phyloP scores from a whole-genome alignment of 2,888 invertebrate species.

The Phragmatobia fuliginosa region DNA sequence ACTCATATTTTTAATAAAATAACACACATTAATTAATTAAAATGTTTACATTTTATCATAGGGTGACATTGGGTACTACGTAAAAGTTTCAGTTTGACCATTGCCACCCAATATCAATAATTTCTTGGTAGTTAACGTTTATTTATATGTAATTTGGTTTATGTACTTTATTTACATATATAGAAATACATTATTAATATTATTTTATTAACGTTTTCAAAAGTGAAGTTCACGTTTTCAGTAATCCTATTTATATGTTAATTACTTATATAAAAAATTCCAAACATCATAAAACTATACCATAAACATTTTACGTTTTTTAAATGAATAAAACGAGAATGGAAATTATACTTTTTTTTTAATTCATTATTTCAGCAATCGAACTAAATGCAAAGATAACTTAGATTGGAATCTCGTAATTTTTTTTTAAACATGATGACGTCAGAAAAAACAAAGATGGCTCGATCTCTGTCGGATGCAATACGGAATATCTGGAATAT shows the following conservation, averaged over 20 bases:
- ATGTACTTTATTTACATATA: neutral
- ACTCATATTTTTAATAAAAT: no score
- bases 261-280: neutral
- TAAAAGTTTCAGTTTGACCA: constrained; percentile 28
- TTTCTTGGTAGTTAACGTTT: constrained; percentile 17
- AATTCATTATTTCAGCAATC: constrained; percentile 15
- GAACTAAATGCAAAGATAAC: constrained; percentile 12
- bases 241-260: no score
- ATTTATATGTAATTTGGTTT: neutral
- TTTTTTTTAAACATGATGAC: constrained; percentile 33
- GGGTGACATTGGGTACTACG: constrained; percentile 19
- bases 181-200: no score
- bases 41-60: no score
- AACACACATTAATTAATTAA: no score
- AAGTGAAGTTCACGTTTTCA: no score
- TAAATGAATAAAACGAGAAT: constrained; percentile 11
- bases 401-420: constrained; percentile 12
- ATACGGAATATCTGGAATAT: constrained; percentile 75
- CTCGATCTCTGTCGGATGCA: constrained; percentile 64
- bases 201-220: neutral
- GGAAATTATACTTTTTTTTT: constrained; percentile 2
- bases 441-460: constrained; percentile 58
- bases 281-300: no score
- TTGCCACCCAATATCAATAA: constrained; percentile 27
- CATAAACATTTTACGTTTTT: neutral